These are phyloP conservation scores for Junco hyemalis DNA, from an alignment of 2,113 vertebrate genomes.

Conservation along the genomic window DNA sequence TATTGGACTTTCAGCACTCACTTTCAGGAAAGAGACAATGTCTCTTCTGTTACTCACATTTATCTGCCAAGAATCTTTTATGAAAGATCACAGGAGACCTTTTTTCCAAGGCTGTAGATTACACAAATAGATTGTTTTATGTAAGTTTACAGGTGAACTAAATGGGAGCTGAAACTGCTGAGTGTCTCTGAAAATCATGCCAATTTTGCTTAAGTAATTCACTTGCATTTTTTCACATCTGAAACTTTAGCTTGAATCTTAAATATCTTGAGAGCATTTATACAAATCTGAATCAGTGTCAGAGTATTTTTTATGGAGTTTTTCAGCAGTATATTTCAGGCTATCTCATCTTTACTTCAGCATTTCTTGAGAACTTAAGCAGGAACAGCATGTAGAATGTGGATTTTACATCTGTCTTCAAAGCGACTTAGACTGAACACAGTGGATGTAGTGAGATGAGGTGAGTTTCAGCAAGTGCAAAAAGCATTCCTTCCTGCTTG, in stretches of 20 bases:
- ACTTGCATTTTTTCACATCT: background rate
- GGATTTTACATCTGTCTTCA: background rate
- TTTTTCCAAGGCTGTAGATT: background rate
- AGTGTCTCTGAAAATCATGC: background rate
- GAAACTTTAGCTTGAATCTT: background rate
- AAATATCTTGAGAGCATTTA: background rate
- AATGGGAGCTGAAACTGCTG: background rate
- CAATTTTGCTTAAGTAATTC: background rate
- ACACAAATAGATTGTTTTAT: slow-evolving; percentile 15
- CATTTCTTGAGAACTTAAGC: background rate
- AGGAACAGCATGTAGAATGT: background rate
- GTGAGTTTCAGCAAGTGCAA: background rate
- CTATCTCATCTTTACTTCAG: background rate
- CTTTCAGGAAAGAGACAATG: background rate
- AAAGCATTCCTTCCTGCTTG: background rate
- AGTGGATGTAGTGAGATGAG: background rate
- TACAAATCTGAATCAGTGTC: background rate
- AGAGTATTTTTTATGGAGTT: background rate
- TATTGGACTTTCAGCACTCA: background rate
- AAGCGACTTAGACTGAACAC: background rate
- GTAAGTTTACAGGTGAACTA: background rate
- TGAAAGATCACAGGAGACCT: background rate
- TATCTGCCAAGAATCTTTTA: background rate
- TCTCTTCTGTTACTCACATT: background rate
- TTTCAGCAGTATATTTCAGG: background rate